Evolutionary conservation across 2,888 invertebrate genomes (phyloP), one percentile per base, ranked within the genome.

Genomic region (Atherix ibis): DNA sequence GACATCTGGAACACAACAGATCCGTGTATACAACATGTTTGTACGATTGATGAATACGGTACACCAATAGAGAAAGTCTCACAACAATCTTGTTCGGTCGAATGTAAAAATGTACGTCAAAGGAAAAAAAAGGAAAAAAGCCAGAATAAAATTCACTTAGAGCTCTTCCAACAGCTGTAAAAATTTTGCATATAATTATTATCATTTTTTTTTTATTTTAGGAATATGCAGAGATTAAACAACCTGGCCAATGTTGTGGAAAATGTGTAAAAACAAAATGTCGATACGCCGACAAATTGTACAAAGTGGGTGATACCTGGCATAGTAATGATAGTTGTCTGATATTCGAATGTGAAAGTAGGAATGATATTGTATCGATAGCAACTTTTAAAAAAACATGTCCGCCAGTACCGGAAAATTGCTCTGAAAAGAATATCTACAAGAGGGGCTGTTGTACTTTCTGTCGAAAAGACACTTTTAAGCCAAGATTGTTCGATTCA

Each of bases 181-280:
- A 24, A 13, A 12, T 29, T 17, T 19, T 10, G 18, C 4, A 14
- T 29, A 18, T 19, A 24, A 31, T 27, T 16, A 10, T 5, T 14
- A 18, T 18, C 18, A 13, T 27, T 19, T 18, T 15, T 14, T 6
- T 2, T 26, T 27, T 6, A 2, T 40, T 37, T 1, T 33, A 60
- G 59, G 62, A 56, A 5, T 52, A 50, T 3, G 56, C 57, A 36
- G 41, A 53, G 16, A 51, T 48, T 1, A 41, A 44, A 8, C 9
- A 27, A 5, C 30, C 43, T 3, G 52, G 44, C 17, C 50, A 53
- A 37, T 62, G 62, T 28, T 62, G 62, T 34, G 58, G 60, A 0
- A 49, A 51, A 40, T 62, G 61, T 34, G 48, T 56, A 3, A 52
- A 52, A 27, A 56, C 52, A 2, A 54, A 56, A 42, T 62, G 61